Base-by-base conservation (phyloP, 2,888 invertebrate species). In the Drosophila lutescens region DNA sequence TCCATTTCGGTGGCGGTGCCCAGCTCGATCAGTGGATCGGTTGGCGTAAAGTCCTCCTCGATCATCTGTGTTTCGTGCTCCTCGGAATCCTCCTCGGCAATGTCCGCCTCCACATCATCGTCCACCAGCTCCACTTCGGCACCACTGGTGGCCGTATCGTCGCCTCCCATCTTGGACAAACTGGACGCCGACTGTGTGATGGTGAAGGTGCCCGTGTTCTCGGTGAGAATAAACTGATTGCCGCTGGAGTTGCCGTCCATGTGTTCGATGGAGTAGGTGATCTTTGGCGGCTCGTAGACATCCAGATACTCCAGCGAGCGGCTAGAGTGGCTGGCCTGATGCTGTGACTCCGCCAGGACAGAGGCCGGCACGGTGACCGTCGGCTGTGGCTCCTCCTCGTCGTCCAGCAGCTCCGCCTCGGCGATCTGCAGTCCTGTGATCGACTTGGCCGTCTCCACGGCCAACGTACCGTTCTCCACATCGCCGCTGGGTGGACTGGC, bases 181-280 rank as follows among this genome's bases (percentile, higher is more conserved):
- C 79, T 43, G 0, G 68, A 26, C 20, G 74, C 59, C 1, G 83
- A 73, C 54, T 90, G 91, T 12, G 91, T 91, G 5, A 91, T 76
- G 2, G 91, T 91, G 23, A 85, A 89, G 23, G 91, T 88, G n/a
- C 91, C 91, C 0, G 90, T 89, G 50, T 88, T 91, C 58, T 91
- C 92, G 0, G 91, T 90, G 17, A 92, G 73, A 57, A 92, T 92
- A 50, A 89, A 92, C 51, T 92, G 92, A 71, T 89, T 91, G 13
- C 90, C 90, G 55, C 77, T 87, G 4, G 83, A 74, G 36, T 84
- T 79, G 9, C 88, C 91, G 3, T 86, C 86, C 68, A 92, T 91
- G 49, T 91, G 91, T 36, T 92, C 91, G 47, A 92, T 92, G 12
- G 91, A 90, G 57, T 91, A 92, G 2, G 91, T 90, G 0, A 92